Evolutionary conservation across 2,113 vertebrate species (phyloP), one percentile per base, ranked within the genome.

Genomic region (Halcyon senegalensis): DNA sequence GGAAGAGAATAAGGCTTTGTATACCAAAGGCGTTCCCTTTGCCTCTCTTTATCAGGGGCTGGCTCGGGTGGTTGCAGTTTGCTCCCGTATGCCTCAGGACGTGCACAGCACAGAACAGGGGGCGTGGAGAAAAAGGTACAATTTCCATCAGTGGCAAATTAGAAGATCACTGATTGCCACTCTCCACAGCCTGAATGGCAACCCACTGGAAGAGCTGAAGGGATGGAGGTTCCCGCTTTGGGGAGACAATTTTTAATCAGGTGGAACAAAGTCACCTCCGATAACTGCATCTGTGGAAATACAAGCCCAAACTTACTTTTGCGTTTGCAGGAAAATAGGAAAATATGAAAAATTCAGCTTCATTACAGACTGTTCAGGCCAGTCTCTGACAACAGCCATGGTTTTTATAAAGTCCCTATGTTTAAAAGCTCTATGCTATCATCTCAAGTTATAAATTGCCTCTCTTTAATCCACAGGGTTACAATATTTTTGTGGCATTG

Each of bases 371-470:
- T 14, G 1, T 64, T 39, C 60, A 48, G 69, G 51, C 18, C 92
- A 88, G 77, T 93, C 31, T 44, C 70, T 56, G 44, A 8, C 76
- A 85, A 66, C 41, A 86, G 48, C 28, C 66, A 55, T 1, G 0
- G 35, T 16, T 68, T 89, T 75, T 48, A 62, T n/a, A 7, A 70
- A 63, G 50, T 31, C 43, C 37, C 81, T 60, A 20, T 37, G 73
- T 69, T 87, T 73, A 10, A 78, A 84, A 91, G 88, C 73, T 89
- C 72, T 35, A 43, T 63, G 67, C 48, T 90, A 76, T 85, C 79
- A 79, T 27, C 66, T 35, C 35, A 48, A 44, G 11, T 93, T 90
- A 97, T 56, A 76, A 77, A 95, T 55, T 67, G 82, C 55, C 50
- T 67, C 56, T 82, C 78, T 78, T 44, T 48, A 83, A 33, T 87